phyloP scores from a whole-genome alignment of 2,888 invertebrate genomes.

The Heliothis peltigera region DNA sequence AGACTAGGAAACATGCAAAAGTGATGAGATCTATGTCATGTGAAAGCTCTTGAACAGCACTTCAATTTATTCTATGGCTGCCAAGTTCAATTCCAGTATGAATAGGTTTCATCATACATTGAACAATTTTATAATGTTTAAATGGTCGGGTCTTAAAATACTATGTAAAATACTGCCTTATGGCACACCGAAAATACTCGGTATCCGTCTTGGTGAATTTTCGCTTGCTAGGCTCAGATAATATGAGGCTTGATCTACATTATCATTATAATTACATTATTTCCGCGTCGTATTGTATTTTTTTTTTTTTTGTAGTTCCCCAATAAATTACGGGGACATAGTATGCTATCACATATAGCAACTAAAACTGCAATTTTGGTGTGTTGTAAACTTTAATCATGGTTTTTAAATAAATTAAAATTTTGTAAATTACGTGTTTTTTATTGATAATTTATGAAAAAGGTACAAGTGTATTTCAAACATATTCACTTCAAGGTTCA shows the following conservation, averaged over 20 bases:
- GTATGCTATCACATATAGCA: background rate
- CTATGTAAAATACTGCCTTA: slow-evolving; percentile 8
- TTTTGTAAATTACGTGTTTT: slow-evolving; percentile 8
- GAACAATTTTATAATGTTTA: too few species aligned
- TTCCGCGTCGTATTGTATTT: too few species aligned
- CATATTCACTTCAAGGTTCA: background rate
- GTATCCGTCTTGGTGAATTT: background rate
- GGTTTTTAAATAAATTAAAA: slow-evolving; percentile 17
- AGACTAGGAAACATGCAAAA: too few species aligned
- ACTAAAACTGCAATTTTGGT: slow-evolving; percentile 16
- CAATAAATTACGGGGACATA: slow-evolving; percentile 1
- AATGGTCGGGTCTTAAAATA: background rate
- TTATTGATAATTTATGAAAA: background rate
- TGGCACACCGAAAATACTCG: background rate
- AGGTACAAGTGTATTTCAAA: background rate
- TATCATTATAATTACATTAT: too few species aligned
- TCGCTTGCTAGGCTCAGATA: too few species aligned
- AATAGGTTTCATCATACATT: too few species aligned
- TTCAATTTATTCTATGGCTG: too few species aligned
- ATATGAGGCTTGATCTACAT: too few species aligned
- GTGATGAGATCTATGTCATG: too few species aligned
- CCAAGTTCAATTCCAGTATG: too few species aligned
- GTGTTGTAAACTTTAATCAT: slow-evolving; percentile 17
- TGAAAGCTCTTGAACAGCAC: too few species aligned
- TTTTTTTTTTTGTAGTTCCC: slow-evolving; percentile 8